These are phyloP conservation scores for Tipula confusa DNA, from an alignment of 2,888 invertebrate species.

Conservation along the genomic window DNA sequence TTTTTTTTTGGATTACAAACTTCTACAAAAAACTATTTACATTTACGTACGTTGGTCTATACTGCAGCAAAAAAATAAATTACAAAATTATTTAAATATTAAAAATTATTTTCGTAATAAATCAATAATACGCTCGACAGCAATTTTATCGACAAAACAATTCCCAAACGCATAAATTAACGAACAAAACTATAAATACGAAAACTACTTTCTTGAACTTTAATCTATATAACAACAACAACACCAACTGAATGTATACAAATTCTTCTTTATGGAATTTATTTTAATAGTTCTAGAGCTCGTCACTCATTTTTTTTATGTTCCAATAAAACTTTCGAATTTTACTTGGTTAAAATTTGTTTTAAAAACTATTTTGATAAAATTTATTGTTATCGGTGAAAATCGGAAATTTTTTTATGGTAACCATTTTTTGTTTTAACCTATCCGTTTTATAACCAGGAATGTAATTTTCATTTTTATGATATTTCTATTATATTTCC, in stretches of 20 bases:
- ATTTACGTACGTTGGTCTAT: not conserved
- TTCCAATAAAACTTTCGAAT: not conserved
- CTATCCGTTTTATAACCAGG: not conserved
- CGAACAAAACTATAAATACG: not conserved
- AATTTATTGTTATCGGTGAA: not conserved
- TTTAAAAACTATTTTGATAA: not conserved
- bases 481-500: not conserved
- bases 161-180: slow-evolving; percentile 3
- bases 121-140: not conserved
- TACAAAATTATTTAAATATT: not conserved
- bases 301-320: not conserved
- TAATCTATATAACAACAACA: not conserved
- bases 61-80: slow-evolving; percentile 5
- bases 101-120: not conserved
- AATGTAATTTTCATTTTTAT: not conserved
- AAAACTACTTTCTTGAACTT: not conserved
- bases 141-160: slow-evolving; percentile 20
- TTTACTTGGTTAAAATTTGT: not conserved
- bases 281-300: not conserved
- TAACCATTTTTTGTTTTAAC: not conserved
- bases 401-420: not conserved
- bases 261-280: not conserved
- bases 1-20: not conserved
- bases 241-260: not conserved
- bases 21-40: not conserved